Base-by-base conservation (phyloP, 2,113 vertebrate genomes). In the Platysternon megacephalum region DNA sequence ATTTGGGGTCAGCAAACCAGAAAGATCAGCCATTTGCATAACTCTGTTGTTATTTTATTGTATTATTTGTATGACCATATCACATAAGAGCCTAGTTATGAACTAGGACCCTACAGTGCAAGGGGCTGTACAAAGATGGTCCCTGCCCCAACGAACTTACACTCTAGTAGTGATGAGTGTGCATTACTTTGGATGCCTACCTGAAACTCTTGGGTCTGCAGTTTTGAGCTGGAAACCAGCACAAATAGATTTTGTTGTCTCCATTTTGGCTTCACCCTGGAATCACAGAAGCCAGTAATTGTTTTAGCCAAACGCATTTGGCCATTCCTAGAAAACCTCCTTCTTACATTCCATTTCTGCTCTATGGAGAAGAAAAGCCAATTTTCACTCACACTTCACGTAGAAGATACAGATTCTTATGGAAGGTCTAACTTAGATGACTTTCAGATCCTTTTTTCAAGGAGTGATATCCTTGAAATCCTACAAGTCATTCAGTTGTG, bases 401-500 rank as follows among this genome's bases (percentile, higher is more conserved):
- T 42, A 72, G 68, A 22, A 22, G 8, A 39, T 39, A 21, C 10
- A 44, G 11, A 8, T 44, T 24, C 24, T 76, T 24, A 44, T 44
- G 24, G 42, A 26, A 76, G 39, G 11, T 76, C 22, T 44, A 44
- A 76, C 39, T 42, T 42, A 44, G 22, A 76, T 76, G 21, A 76
- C 21, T 44, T 76, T 76, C 39, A 44, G 39, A 42, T 76, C 42
- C 72, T 76, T 91, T 52, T 93, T 53, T 68, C 35, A 1, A 12
- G 79, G 11, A n/a, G 3, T 29, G 74, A 58, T 81, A 91, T 82
- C 84, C 88, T 29, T 49, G 49, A 16, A 49, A 21, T 7, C 84
- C 39, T 3, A 26, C 16, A 44, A 82, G 16, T 24, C 2, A 51
- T 74, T 74, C 11, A 7, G 10, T 0, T 0, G 83, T 42, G 65